These are phyloP conservation scores for Rhamnusium bicolor DNA, from an alignment of 2,888 invertebrate genomes.

Conservation along the genomic window DNA sequence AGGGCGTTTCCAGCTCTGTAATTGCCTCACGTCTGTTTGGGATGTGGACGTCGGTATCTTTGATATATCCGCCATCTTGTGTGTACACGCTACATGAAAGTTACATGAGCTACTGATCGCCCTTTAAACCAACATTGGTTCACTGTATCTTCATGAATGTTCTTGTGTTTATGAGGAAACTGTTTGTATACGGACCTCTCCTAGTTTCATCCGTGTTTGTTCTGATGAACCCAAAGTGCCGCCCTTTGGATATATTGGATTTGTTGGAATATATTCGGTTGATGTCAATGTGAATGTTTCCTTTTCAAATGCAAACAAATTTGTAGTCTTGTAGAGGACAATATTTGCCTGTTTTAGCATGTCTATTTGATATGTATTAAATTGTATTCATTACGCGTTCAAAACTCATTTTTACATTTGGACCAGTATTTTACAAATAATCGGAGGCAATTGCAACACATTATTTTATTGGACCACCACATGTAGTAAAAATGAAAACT, in stretches of 20 bases:
- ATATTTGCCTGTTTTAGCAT: too few species aligned
- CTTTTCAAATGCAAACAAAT: too few species aligned
- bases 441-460: too few species aligned
- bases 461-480: too few species aligned
- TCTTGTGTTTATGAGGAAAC: slow-evolving; percentile 45
- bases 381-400: too few species aligned
- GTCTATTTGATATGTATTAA: too few species aligned
- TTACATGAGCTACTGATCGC: slow-evolving; percentile 68
- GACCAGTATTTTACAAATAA: too few species aligned
- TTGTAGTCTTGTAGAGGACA: too few species aligned
- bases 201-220: slow-evolving; percentile 47
- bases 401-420: too few species aligned
- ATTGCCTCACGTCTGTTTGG: slow-evolving; percentile 67
- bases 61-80: slow-evolving; percentile 69
- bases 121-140: slow-evolving; percentile 65
- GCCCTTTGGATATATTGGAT: slow-evolving; percentile 49
- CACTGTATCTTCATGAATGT: slow-evolving; percentile 43
- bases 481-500: too few species aligned
- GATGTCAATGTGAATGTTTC: not conserved
- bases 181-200: slow-evolving; percentile 51
- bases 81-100: slow-evolving; percentile 70
- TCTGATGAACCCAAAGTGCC: slow-evolving; percentile 50
- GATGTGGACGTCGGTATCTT: slow-evolving; percentile 66
- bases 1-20: slow-evolving; percentile 46
- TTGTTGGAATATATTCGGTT: slow-evolving; percentile 33